Base-by-base conservation (phyloP, 2,113 vertebrate genomes). In the Capreolus pygargus region DNA sequence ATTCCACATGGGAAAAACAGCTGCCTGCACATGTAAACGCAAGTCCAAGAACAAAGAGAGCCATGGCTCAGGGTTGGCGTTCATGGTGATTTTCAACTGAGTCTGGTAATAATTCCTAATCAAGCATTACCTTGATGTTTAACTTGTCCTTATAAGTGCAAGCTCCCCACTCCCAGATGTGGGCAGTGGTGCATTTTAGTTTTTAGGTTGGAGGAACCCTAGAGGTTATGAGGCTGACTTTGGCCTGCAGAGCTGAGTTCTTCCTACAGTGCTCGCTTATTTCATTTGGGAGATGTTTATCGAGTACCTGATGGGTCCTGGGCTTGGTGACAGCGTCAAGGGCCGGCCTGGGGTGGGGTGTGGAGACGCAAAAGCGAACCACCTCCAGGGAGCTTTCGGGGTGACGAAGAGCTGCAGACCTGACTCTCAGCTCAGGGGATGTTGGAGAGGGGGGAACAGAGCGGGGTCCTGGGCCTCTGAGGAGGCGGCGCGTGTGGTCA, bases 1-100 rank as follows among this genome's bases (percentile, higher is more conserved):
- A 97, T 97, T 96, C 88, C 96, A 89, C 47, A 57, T 67, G 89
- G 86, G 52, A 85, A 89, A 93, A 94, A 97, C 89, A 82, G 88
- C 95, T 87, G 94, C 86, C 96, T 60, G 83, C 25, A 54, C 93
- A 78, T 94, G 95, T 94, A 85, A 93, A 82, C 76, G 74, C 97
- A 95, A 0, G 36, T 95, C 70, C 83, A 67, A 76, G 96, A 94
- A 94, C 98, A 92, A 88, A 92, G 96, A 84, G 94, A 61, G 94
- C 74, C 47, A 39, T 13, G 52, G 88, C 57, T 25, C 84, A 14
- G 47, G 19, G 79, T 74, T 79, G 23, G 25, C 16, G 27, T 64
- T 94, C 78, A 30, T 5, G 86, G 96, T 88, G 94, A 60, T 57
- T 95, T 94, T 85, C 67, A 61, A 21, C 21, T 60, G 57, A 84